These are phyloP conservation scores for Neocrepidodera transversa DNA, from an alignment of 2,888 invertebrate genomes.

Conservation along the genomic window DNA sequence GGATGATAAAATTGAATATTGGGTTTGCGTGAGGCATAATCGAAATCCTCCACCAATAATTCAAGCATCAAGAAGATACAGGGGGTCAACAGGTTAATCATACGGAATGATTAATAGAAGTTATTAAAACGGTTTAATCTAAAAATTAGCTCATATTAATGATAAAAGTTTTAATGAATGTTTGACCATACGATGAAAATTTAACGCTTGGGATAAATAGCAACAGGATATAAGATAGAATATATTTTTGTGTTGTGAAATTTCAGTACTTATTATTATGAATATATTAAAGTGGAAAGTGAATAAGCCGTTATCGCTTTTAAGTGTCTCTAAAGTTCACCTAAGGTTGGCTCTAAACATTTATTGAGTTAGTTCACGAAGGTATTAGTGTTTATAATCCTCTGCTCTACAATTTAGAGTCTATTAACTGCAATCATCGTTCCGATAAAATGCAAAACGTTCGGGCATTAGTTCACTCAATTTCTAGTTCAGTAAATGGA, in stretches of 20 bases:
- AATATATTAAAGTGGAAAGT: not conserved
- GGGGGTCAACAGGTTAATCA: conserved; percentile 7
- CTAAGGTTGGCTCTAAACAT: conserved; percentile 15
- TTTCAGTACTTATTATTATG: not conserved
- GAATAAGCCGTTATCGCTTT: conserved; percentile 5
- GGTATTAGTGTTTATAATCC: conserved; percentile 26
- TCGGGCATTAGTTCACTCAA: conserved; percentile 10
- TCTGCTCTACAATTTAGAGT: conserved; percentile 32
- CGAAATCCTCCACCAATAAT: conserved; percentile 10
- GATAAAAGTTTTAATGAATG: conserved; percentile 3
- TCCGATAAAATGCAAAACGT: conserved; percentile 35
- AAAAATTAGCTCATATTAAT: conserved; percentile 4
- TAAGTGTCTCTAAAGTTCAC: conserved; percentile 15
- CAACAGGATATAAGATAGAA: no score
- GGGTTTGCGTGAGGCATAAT: conserved; percentile 31
- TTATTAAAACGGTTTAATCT: conserved; percentile 7
- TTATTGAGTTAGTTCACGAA: conserved; percentile 29
- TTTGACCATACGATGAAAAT: not conserved
- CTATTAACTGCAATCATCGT: conserved; percentile 29
- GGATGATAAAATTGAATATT: conserved; percentile 34
- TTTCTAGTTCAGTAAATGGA: conserved; percentile 12
- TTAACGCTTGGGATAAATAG: no score
- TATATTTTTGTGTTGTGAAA: no score
- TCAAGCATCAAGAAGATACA: conserved; percentile 2
- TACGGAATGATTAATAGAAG: conserved; percentile 11